phyloP scores from a whole-genome alignment of 2,888 invertebrate species.

The Hemithea aestivaria region DNA sequence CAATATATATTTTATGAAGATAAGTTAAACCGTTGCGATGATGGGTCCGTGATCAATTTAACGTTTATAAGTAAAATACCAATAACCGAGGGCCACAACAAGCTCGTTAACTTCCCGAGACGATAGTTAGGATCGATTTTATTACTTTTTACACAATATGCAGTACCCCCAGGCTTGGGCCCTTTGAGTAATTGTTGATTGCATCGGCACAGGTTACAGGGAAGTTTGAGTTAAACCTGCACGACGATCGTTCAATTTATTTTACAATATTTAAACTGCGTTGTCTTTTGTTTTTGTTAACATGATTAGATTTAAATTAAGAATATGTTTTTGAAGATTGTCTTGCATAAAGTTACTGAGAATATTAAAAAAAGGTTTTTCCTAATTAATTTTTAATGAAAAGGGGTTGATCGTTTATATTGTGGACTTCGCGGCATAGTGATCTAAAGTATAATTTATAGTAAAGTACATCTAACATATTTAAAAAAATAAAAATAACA shows the following conservation, averaged over 20 bases:
- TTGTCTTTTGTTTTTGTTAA: constrained; percentile 14
- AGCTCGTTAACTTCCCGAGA: constrained; percentile 60
- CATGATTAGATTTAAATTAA: background rate
- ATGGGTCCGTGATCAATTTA: constrained; percentile 32
- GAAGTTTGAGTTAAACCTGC: constrained; percentile 30
- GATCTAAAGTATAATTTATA: too few species aligned
- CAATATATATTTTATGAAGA: too few species aligned
- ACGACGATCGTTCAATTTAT: constrained; percentile 37
- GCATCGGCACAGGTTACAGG: constrained; percentile 42
- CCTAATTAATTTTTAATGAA: too few species aligned
- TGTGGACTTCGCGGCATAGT: too few species aligned
- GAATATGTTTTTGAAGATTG: too few species aligned
- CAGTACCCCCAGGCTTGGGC: constrained; percentile 39
- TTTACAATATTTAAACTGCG: constrained; percentile 21
- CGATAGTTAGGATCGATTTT: constrained; percentile 61
- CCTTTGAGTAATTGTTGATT: constrained; percentile 48
- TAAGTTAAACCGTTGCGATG: constrained; percentile 12
- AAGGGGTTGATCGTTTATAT: too few species aligned
- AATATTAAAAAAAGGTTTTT: too few species aligned
- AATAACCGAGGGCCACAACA: constrained; percentile 46
- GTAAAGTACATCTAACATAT: too few species aligned
- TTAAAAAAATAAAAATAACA: too few species aligned
- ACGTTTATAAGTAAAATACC: constrained; percentile 39
- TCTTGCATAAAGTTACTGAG: too few species aligned
- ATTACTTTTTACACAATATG: constrained; percentile 44